These are phyloP conservation scores for Stigmatopora nigra DNA, from an alignment of 2,113 vertebrate species.

Conservation along the genomic window DNA sequence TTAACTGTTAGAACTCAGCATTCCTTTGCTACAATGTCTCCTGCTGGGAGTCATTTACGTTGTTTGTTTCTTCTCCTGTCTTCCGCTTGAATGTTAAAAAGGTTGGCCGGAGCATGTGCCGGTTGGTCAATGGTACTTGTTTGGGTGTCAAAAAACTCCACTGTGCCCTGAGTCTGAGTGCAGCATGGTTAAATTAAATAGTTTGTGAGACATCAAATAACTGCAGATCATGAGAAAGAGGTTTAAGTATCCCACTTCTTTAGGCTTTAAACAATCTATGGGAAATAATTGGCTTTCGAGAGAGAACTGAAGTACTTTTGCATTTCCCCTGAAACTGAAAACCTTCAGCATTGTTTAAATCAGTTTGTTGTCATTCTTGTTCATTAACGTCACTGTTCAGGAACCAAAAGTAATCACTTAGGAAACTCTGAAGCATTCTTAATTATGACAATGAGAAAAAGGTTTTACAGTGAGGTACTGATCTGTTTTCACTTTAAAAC, in stretches of 20 bases:
- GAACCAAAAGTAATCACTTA: conserved; percentile 3
- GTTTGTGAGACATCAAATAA: conserved; percentile 29
- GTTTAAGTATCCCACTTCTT: conserved; percentile 14
- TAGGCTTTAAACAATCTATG: conserved; percentile 8
- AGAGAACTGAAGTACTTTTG: conserved; percentile 26
- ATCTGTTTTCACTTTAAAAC: conserved; percentile 31
- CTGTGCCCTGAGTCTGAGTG: conserved; percentile 22
- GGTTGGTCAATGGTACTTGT: conserved; percentile 31
- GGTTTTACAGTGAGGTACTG: conserved; percentile 6
- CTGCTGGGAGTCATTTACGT: conserved; percentile 14
- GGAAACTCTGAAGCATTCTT: background rate
- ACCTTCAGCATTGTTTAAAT: conserved; percentile 1
- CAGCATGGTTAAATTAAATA: conserved; percentile 11
- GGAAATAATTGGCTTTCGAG: conserved; percentile 45
- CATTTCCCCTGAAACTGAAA: conserved; percentile 18
- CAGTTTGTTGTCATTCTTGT: conserved; percentile 1
- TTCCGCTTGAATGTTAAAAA: conserved; percentile 44
- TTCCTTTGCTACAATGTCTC: conserved; percentile 1
- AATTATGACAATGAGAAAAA: conserved; percentile 19
- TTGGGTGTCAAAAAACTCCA: conserved; percentile 17
- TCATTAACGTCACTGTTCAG: background rate
- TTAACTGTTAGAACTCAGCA: background rate
- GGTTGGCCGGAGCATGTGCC: conserved; percentile 20
- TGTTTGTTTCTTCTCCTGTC: conserved; percentile 17
- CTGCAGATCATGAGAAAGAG: conserved; percentile 29